Percentiles rank a stretch among this genome's conserved stretches.
phyloP scores from a whole-genome alignment of 2,113 vertebrate species.

The Antennarius striatus region DNA sequence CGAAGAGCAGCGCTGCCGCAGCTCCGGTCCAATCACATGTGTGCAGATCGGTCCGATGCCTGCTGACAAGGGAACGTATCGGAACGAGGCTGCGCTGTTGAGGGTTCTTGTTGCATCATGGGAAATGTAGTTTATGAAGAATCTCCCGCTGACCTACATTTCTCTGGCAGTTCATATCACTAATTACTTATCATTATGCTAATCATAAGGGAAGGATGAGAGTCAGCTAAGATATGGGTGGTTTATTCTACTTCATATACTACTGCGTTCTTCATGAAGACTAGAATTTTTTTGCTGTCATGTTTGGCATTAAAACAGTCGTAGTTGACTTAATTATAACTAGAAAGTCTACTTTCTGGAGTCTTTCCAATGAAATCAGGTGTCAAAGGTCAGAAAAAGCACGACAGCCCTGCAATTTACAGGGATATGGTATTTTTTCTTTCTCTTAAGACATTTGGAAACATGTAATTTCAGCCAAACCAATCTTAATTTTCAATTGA shows the following conservation, averaged over 20 bases:
- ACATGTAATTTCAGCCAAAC: too few species aligned
- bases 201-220: not conserved
- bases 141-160: conserved; percentile 65
- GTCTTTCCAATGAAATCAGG: too few species aligned
- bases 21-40: not conserved
- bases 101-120: conserved; percentile 62
- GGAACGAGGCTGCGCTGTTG: conserved; percentile 46
- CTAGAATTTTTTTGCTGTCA: too few species aligned
- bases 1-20: not conserved
- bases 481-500: not conserved
- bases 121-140: conserved; percentile 67
- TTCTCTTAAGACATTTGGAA: too few species aligned
- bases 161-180: conserved; percentile 30
- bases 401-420: too few species aligned
- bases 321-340: too few species aligned
- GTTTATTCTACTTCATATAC: too few species aligned
- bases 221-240: not conserved
- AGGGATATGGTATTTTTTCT: too few species aligned
- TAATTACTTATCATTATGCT: conserved; percentile 21
- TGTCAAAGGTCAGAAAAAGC: too few species aligned
- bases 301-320: too few species aligned
- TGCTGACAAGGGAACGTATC: conserved; percentile 15
- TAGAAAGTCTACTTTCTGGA: too few species aligned
- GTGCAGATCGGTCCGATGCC: conserved; percentile 32
- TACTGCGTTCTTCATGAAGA: not conserved